Conservation (phyloP, 1,140 invertebrate genomes). For the Apolygus lucorum region DNA sequence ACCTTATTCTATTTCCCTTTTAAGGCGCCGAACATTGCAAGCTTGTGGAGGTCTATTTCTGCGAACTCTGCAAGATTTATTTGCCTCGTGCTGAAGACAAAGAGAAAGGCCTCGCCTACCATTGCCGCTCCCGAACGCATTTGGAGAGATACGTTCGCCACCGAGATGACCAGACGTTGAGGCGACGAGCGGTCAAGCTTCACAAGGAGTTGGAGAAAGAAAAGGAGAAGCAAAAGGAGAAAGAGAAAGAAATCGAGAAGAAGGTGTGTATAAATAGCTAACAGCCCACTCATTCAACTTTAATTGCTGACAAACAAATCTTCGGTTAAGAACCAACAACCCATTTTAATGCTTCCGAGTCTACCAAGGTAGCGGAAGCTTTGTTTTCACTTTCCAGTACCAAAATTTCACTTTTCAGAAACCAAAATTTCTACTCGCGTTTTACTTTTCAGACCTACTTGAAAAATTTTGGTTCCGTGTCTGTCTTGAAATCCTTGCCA, state of each 20-base stretch:
- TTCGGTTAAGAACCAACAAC: too few relatives aligned
- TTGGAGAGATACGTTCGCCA: constrained; percentile 29
- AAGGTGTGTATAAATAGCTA: neutral
- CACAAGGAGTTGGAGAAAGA: constrained; percentile 25
- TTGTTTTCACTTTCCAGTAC: too few relatives aligned
- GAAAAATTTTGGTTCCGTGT: too few relatives aligned
- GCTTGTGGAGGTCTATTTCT: constrained; percentile 58
- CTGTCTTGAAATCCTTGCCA: too few relatives aligned
- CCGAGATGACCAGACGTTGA: constrained; percentile 14
- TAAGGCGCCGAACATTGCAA: constrained; percentile 63
- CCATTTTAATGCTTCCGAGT: too few relatives aligned
- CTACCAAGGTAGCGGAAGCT: too few relatives aligned
- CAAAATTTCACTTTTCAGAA: too few relatives aligned
- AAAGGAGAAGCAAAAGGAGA: constrained; percentile 20
- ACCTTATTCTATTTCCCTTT: too few relatives aligned
- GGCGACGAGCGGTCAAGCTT: constrained; percentile 21
- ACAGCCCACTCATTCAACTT: too few relatives aligned
- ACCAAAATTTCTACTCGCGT: too few relatives aligned
- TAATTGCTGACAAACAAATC: too few relatives aligned
- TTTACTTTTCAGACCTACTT: too few relatives aligned
- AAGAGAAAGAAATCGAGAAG: constrained; percentile 17
- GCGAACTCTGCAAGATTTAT: constrained; percentile 64
- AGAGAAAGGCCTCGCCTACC: constrained; percentile 38
- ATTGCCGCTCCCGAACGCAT: constrained; percentile 33
- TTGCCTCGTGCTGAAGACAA: constrained; percentile 52